Evolutionary conservation across 1,140 invertebrate species (phyloP), one percentile per base, ranked within the genome.

Genomic region (Eupeodes corollae): DNA sequence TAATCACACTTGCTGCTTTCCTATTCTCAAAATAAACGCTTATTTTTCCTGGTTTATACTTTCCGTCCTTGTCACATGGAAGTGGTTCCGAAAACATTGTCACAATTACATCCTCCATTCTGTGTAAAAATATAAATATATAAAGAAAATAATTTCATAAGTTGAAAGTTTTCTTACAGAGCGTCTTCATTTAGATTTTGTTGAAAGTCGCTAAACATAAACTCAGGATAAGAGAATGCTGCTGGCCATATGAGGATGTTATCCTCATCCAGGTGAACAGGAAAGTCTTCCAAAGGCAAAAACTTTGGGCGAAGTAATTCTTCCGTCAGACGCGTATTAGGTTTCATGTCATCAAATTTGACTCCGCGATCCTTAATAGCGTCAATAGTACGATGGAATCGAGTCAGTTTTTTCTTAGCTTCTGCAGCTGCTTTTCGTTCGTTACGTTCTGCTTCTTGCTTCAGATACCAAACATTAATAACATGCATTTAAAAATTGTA

Each of bases 161-260:
- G 48, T 9, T 69, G 67, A 69, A 68, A 73, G 43, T 39, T 38
- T 32, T 69, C 68, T 71, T 73, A 87, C 79, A 70, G 75, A n/a
- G 71, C 69, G 50, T 80, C 74, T 72, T 91, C 88, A 47, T 78
- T 70, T 55, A 90, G 85, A 50, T 78, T 70, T 63, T 85, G 75
- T 48, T 87, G 75, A 56, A 86, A 82, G 63, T 88, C 85, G 47
- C 79, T 80, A 44, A 79, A 75, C 46, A 74, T 66, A 55, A 76
- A 78, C 70, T 92, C 87, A 5, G 90, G 89, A 70, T 92, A 94
- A 14, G 88, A 69, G 56, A 94, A 81, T 34, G 86, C 69, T 42
- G 87, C 77, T 37, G 92, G 88, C 90, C 85, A 91, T 52, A 85
- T 60, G 47, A 91, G 72, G 71, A 68, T 66, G 61, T 66, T 48